Evolutionary conservation across 2,113 vertebrate genomes (phyloP), one percentile per base, ranked within the genome.

Genomic region (Cygnus atratus): DNA sequence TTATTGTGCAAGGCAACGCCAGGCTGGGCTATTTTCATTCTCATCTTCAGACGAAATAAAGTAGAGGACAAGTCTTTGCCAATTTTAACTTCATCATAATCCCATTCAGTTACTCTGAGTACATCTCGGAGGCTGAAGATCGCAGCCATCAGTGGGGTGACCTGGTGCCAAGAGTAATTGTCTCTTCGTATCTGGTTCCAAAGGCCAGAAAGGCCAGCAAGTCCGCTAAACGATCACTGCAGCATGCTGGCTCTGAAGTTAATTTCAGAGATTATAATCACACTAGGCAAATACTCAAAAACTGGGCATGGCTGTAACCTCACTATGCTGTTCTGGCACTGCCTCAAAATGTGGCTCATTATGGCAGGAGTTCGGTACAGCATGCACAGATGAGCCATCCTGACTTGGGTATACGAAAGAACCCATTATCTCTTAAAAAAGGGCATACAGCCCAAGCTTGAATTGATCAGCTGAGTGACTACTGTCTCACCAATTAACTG

Each of bases 121-220:
- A 55, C 92, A 81, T 76, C 54, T 72, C 78, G 72, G 58, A 93
- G 76, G 81, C 43, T 67, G 74, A 61, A 84, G 91, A 87, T 75
- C 16, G 1, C 54, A 58, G 85, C 62, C 46, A 5, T 66, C 88
- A 66, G 58, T 29, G 67, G 44, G 29, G 52, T 29, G 59, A 61
- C 80, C 54, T 43, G 43, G 43, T 90, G 92, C 92, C 87, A 92
- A 95, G 73, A 95, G 67, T 78, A 81, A 81, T 92, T 92, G 68
- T 62, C 58, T 81, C 73, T 43, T 58, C 9, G 0, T 37, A n/a
- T 59, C 52, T 77, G 75, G 37, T 84, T 94, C 65, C 92, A 94
- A 62, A 81, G 87, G 83, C 78, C 83, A 68, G 63, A 20, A 76
- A 67, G 55, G 43, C 61, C 58, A 62, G 57, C 31, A 22, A 86